Evolutionary conservation across 2,797 vertebrate species (phyloP), one percentile per base, ranked within the genome.

Genomic region (Masticophis lateralis): DNA sequence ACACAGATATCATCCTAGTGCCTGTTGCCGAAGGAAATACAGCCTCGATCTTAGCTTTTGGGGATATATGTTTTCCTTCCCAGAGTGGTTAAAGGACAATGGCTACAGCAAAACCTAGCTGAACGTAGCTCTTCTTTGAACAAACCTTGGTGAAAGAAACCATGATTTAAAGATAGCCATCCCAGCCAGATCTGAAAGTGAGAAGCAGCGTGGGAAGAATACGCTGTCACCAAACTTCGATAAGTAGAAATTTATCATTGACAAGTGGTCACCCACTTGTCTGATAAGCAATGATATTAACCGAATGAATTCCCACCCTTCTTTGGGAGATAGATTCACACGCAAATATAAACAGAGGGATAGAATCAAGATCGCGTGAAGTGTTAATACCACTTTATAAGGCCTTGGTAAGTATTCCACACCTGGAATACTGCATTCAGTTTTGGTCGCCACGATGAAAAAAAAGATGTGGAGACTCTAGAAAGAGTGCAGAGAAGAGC

Each of bases 161-260:
- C 25, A 27, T 16, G 55, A 56, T 57, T 47, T 18, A 10, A 91
- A 43, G 22, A 16, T 10, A 8, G 43, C 55, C 47, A 43, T 20
- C 28, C 56, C 43, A 37, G 14, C 27, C 43, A 56, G 56, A 20
- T 74, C 69, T 88, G 91, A 93, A 95, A 97, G 96, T 94, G 94
- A 97, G 97, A 97, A 97, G 97, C 96, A 95, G 95, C 97, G 96
- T 94, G 95, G 97, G 94, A 28, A 97, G 96, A 95, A 90, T 92
- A 57, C 20, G 61, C 74, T 92, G 25, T 83, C 95, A 89, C 95
- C 94, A 94, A 1, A 88, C 95, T 96, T 92, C 57, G 90, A 28
- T 91, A 53, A 89, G 74, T n/a, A 43, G 57, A 51, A 57, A 57
- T n/a, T 94, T 92, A 94, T 89, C 93, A n/a, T 27, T 4, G 55